Evolutionary conservation across 2,797 vertebrate genomes (phyloP), one percentile per base, ranked within the genome.

Genomic region (Channallabes apus): DNA sequence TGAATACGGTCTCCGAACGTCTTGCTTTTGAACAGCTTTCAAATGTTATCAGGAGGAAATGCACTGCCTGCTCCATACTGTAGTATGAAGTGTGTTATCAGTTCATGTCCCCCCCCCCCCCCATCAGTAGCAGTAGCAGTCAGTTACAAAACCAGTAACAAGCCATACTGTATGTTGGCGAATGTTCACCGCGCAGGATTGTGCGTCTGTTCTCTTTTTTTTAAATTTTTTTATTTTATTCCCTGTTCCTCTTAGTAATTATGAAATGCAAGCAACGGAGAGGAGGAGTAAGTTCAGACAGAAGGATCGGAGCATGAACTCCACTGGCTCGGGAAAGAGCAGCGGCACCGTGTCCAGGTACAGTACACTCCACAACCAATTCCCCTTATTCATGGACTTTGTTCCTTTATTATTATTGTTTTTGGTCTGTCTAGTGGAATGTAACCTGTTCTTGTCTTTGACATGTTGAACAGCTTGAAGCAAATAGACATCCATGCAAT

Each of bases 241-340:
- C 62, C 27, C 22, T 85, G 41, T 24, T 32, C 27, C 62, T 32
- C 15, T 86, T 41, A 59, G 41, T 58, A 94, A 93, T 77, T 93
- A 93, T 93, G 94, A 92, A 92, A 95, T 96, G 61, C 93, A 91
- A 90, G 97, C 96, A 14, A 94, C 96, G 92, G 96, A 97, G 89
- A 97, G 94, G 92, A 96, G 98, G 92, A 95, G 93, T 89, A 96
- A 96, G 91, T 99, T 96, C 92, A 97, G 96, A 89, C 96, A 98
- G 91, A 96, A 94, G 84, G 97, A 95, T 80, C 94, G 95, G 94
- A 99, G 97, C 93, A 98, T 99, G 97, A 99, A 98, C 93, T 99
- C 98, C 3, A 97, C 97, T 0, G 98, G 98, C 72, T 99, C 98
- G 71, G 98, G 96, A 83, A 99, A 98, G 90, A 99, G 98, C 94